Percentiles rank a stretch among this genome's conserved stretches.
These are phyloP conservation scores for Tenrec ecaudatus DNA, from an alignment of 2,113 vertebrate genomes.

Conservation along the genomic window DNA sequence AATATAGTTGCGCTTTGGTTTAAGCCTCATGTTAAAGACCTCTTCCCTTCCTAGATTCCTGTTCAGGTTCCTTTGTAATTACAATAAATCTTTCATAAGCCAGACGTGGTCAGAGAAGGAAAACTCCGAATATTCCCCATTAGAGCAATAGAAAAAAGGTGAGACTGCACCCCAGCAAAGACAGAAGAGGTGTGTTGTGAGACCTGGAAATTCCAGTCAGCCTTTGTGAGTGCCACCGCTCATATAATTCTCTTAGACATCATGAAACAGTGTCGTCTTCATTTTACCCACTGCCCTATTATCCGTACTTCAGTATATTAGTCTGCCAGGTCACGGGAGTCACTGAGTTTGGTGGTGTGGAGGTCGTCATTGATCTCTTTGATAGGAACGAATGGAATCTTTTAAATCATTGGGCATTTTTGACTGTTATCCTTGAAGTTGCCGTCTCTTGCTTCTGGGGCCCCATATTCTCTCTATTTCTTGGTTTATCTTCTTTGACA, in stretches of 20 bases:
- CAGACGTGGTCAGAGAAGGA: not conserved
- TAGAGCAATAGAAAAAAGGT: not conserved
- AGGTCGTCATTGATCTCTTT: not conserved
- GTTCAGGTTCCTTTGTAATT: not conserved
- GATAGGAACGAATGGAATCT: not conserved
- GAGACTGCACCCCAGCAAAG: not conserved
- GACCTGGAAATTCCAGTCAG: not conserved
- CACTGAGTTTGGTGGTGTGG: not conserved
- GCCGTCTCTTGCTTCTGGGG: too few species aligned
- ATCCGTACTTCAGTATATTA: not conserved
- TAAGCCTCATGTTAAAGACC: not conserved
- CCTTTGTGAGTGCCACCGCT: too few species aligned
- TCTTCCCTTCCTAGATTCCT: not conserved
- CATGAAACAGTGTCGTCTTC: not conserved
- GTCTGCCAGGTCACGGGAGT: not conserved
- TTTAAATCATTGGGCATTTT: constrained; percentile 22
- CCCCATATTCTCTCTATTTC: too few species aligned
- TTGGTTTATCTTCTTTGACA: too few species aligned
- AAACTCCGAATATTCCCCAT: not conserved
- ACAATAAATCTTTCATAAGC: not conserved
- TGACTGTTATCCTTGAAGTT: not conserved
- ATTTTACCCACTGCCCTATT: constrained; percentile 39
- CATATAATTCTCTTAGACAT: not conserved
- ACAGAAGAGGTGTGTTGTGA: too few species aligned
- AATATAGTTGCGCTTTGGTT: not conserved